phyloP scores from a whole-genome alignment of 2,888 invertebrate species.

The Cantharis nigra region DNA sequence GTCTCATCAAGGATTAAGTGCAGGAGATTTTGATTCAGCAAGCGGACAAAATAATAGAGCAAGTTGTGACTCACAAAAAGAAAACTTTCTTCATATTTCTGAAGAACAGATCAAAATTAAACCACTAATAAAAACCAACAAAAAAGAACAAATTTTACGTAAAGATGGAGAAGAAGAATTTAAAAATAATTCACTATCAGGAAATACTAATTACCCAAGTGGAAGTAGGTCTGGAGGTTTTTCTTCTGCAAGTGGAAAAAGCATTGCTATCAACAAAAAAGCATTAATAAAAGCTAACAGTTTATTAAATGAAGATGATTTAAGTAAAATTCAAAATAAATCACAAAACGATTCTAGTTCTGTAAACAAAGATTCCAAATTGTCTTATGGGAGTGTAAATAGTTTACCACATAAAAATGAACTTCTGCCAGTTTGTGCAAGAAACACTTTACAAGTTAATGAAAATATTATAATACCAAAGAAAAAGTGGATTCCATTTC shows the following conservation, averaged over 20 bases:
- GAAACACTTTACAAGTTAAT: neutral
- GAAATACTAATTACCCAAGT: neutral
- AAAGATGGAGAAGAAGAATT: neutral
- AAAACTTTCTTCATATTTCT: neutral
- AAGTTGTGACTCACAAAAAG: slow-evolving; percentile 24
- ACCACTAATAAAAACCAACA: neutral
- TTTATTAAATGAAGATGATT: slow-evolving; percentile 47
- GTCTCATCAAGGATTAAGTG: neutral
- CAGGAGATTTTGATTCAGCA: slow-evolving; percentile 46
- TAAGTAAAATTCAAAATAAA: neutral
- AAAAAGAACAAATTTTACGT: neutral
- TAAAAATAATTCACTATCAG: neutral
- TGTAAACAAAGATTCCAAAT: neutral
- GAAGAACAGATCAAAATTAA: neutral
- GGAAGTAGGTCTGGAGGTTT: slow-evolving; percentile 37
- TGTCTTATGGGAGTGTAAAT: neutral
- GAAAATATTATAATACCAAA: neutral
- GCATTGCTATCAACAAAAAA: slow-evolving; percentile 46
- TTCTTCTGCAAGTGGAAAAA: slow-evolving; percentile 51
- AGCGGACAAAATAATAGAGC: slow-evolving; percentile 37
- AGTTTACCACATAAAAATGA: neutral
- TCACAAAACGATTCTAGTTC: neutral
- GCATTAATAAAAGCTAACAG: slow-evolving; percentile 46
- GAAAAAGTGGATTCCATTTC: neutral
- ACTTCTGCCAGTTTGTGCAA: neutral